These are phyloP conservation scores for Holothuria scabra DNA, from an alignment of 53 echinoderm and acorn worm genomes.

Conservation along the genomic window DNA sequence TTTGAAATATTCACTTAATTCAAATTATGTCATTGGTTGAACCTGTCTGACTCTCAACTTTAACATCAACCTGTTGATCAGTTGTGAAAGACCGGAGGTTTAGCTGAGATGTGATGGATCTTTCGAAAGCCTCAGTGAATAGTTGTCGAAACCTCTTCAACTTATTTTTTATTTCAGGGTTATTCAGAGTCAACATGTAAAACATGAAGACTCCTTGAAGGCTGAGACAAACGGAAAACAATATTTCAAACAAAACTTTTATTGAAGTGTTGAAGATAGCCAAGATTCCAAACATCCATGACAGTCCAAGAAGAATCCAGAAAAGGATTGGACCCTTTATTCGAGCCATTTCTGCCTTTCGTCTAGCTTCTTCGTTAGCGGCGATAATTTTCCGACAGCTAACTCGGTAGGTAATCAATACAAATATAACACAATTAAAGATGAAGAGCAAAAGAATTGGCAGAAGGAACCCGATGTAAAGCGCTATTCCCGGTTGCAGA, in stretches of 20 bases:
- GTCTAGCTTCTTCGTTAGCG: constrained; percentile 2
- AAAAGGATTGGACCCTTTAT: constrained; percentile 39
- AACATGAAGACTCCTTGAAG: constrained; percentile 33
- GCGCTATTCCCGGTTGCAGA: neutral
- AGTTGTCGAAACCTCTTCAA: neutral
- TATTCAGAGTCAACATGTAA: constrained; percentile 29
- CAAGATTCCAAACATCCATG: constrained; percentile 19
- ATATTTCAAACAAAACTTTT: neutral
- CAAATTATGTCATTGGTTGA: neutral
- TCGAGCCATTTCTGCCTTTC: constrained; percentile 24
- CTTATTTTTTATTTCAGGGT: constrained; percentile 5
- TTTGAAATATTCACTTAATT: too few species aligned
- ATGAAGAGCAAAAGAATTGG: neutral
- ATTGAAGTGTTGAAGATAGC: neutral
- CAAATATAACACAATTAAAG: constrained; percentile 15
- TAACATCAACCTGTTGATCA: neutral
- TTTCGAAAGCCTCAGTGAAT: neutral
- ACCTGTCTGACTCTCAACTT: neutral
- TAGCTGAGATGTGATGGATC: neutral
- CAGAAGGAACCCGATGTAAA: constrained; percentile 8
- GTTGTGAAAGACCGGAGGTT: neutral
- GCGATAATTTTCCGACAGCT: constrained; percentile 6
- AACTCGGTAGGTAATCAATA: constrained; percentile 28
- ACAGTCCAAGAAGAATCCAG: constrained; percentile 27
- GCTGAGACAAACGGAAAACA: neutral